A percentile compares a stretch with the other conserved stretches of the same genome.
Conservation (phyloP, 1,140 invertebrate genomes). For the Heliconius eleuchia region DNA sequence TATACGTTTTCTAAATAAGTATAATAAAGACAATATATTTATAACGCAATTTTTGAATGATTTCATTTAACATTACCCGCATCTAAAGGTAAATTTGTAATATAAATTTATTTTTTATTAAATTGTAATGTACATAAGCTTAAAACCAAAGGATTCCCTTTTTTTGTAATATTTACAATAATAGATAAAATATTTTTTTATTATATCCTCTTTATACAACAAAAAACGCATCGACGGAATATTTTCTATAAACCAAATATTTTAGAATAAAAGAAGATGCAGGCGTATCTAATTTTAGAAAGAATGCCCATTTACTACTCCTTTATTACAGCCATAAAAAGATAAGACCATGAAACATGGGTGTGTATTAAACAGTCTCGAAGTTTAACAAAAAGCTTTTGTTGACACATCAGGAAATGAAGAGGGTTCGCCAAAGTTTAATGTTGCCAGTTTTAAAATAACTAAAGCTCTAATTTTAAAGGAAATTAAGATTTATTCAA, state of each 20-base stretch:
- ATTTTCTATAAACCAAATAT: not conserved
- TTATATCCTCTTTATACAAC: too few species aligned
- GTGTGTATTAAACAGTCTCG: not conserved
- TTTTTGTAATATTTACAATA: too few species aligned
- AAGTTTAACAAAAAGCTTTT: slow-evolving; percentile 34
- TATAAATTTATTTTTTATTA: too few species aligned
- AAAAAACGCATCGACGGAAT: not conserved
- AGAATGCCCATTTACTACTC: not conserved
- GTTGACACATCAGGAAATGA: slow-evolving; percentile 30
- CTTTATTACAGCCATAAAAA: slow-evolving; percentile 27
- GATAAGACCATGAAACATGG: slow-evolving; percentile 24
- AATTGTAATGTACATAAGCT: too few species aligned
- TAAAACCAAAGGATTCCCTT: too few species aligned
- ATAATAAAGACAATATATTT: too few species aligned
- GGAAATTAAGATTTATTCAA: not conserved
- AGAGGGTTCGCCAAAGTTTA: slow-evolving; percentile 12
- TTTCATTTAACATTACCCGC: too few species aligned
- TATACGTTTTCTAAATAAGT: too few species aligned
- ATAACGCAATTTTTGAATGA: too few species aligned
- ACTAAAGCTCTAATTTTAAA: not conserved
- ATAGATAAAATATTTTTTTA: too few species aligned
- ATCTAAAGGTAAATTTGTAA: too few species aligned
- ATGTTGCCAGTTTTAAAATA: slow-evolving; percentile 35
- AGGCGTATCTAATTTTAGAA: not conserved
- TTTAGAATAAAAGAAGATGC: not conserved